phyloP scores from a whole-genome alignment of 2,797 vertebrate genomes.

The Sebastes itinus region DNA sequence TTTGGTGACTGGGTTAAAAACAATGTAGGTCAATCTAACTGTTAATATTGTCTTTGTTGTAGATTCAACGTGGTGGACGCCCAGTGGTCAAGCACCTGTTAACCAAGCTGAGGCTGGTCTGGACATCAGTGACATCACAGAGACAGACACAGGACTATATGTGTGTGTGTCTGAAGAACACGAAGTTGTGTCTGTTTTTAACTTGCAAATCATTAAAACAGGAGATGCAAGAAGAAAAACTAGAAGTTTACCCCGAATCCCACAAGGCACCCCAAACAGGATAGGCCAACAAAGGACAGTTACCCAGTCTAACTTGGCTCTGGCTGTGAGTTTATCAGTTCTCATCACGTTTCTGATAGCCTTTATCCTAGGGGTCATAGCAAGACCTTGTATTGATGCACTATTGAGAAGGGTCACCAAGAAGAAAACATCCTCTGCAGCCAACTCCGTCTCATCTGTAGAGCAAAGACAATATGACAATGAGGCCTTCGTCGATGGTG shows the following conservation, averaged over 20 bases:
- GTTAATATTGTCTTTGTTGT: slow-evolving; percentile 23
- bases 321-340: slow-evolving; percentile 89
- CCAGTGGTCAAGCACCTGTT: slow-evolving; percentile 72
- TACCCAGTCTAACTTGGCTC: slow-evolving; percentile 63
- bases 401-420: slow-evolving; percentile 73
- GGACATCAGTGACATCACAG: slow-evolving; percentile 59
- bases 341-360: slow-evolving; percentile 88
- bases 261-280: neutral
- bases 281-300: neutral
- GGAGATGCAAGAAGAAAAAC: slow-evolving; percentile 55
- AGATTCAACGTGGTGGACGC: slow-evolving; percentile 83
- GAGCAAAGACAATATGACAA: slow-evolving; percentile 79
- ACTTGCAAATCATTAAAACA: slow-evolving; percentile 67
- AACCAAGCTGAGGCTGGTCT: slow-evolving; percentile 66
- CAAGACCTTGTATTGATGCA: slow-evolving; percentile 84
- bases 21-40: neutral
- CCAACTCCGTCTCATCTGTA: slow-evolving; percentile 23
- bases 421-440: slow-evolving; percentile 47
- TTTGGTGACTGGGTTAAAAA: too few relatives aligned
- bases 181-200: slow-evolving; percentile 68
- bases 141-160: slow-evolving; percentile 73
- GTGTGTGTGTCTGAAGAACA: slow-evolving; percentile 67
- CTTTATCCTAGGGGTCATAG: slow-evolving; percentile 88
- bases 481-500: slow-evolving; percentile 76
- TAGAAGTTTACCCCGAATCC: slow-evolving; percentile 53